Percentiles rank a stretch among this genome's conserved stretches.
Conservation (phyloP, 2,888 invertebrate species). For the Drosophila eohydei region DNA sequence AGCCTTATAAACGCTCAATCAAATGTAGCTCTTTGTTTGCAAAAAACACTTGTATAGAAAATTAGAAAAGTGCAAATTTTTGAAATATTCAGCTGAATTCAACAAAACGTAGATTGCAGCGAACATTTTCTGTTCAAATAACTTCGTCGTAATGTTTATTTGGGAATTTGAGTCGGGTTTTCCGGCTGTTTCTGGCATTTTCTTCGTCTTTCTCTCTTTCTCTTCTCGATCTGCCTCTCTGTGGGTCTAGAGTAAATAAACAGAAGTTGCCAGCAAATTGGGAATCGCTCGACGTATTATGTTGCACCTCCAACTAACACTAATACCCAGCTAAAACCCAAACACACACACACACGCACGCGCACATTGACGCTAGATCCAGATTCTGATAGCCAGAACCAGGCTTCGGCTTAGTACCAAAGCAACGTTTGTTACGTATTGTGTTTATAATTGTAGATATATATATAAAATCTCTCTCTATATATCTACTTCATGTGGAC, state of each 20-base stretch:
- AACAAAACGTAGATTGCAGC: neutral
- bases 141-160: conserved; percentile 19
- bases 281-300: conserved; percentile 55
- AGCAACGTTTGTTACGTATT: conserved; percentile 30
- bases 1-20: no score
- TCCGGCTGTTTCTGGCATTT: conserved; percentile 38
- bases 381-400: conserved; percentile 3
- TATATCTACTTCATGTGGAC: conserved; percentile 16
- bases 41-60: neutral
- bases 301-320: conserved; percentile 51
- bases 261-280: conserved; percentile 24
- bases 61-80: neutral
- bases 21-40: neutral
- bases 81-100: neutral
- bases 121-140: conserved; percentile 8
- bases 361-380: conserved; percentile 5
- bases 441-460: conserved; percentile 32
- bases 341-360: neutral
- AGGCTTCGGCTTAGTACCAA: neutral
- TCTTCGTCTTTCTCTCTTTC: conserved; percentile 24
- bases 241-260: conserved; percentile 40
- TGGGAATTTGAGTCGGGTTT: conserved; percentile 52
- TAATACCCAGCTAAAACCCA: neutral
- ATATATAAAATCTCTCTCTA: neutral
- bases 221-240: conserved; percentile 16